Evolutionary conservation across 2,888 invertebrate species (phyloP).

Genomic region (Drosophila maculinotata): DNA sequence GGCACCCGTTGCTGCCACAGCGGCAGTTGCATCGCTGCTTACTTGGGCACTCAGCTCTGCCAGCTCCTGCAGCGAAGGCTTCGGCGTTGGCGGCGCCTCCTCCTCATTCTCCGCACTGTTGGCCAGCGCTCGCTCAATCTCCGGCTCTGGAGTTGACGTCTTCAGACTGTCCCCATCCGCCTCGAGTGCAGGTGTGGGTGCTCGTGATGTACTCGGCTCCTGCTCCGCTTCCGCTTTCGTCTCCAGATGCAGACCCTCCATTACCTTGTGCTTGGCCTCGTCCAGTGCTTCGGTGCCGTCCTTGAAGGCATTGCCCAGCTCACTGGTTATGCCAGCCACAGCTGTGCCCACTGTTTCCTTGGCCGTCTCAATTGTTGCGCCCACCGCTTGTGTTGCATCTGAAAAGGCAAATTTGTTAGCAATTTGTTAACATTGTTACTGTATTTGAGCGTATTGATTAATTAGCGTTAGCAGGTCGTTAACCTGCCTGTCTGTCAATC

Average conservation of each 20-base stretch:
- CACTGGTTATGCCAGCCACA: conserved; percentile 77
- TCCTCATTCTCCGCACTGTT: conserved; percentile 64
- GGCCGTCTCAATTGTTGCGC: conserved; percentile 74
- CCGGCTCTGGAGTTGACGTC: conserved; percentile 84
- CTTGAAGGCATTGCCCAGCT: conserved; percentile 75
- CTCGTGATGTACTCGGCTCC: conserved; percentile 54
- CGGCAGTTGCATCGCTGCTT: conserved; percentile 15
- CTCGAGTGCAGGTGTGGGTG: conserved; percentile 61
- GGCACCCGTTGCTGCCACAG: conserved; percentile 21
- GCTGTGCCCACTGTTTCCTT: conserved; percentile 80
- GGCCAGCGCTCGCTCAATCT: conserved; percentile 83
- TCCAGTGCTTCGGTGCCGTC: conserved; percentile 74
- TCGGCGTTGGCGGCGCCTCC: conserved; percentile 82
- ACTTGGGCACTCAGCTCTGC: conserved; percentile 66
- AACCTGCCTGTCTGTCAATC: conserved; percentile 22
- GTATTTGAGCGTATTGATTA: not conserved
- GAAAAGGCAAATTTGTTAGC: conserved; percentile 19
- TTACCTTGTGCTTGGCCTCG: conserved; percentile 74
- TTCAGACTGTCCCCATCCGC: conserved; percentile 82
- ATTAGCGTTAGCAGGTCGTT: conserved; percentile 14
- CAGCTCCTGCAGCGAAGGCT: conserved; percentile 82
- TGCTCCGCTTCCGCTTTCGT: conserved; percentile 10
- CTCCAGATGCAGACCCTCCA: conserved; percentile 78
- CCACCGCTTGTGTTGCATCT: conserved; percentile 72
- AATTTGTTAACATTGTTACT: not conserved